Percentiles rank a stretch among this genome's conserved stretches.
Evolutionary conservation across 2,113 vertebrate genomes (phyloP).

Genomic region (Myiopsitta monachus): DNA sequence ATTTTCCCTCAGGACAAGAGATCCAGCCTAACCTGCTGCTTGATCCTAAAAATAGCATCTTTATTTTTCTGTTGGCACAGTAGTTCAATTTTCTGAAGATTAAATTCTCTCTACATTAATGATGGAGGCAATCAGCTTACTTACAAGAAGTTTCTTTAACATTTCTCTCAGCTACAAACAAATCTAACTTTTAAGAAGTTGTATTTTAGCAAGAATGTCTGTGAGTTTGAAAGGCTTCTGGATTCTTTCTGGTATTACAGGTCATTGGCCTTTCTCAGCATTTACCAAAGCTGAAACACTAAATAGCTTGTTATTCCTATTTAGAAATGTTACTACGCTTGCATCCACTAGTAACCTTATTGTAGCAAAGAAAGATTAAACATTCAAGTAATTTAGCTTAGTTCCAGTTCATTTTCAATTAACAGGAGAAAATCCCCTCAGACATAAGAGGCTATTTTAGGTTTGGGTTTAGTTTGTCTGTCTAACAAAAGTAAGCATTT

Average conservation of each 20-base stretch:
- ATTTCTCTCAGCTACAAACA: background rate
- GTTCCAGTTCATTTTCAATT: constrained; percentile 74
- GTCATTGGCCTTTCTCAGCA: constrained; percentile 38
- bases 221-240: background rate
- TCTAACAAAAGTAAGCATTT: constrained; percentile 53
- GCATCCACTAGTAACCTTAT: constrained; percentile 50
- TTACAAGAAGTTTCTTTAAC: background rate
- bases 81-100: constrained; percentile 16
- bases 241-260: constrained; percentile 27
- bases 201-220: background rate
- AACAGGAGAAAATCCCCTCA: constrained; percentile 70
- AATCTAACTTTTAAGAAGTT: background rate
- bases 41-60: constrained; percentile 26
- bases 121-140: background rate
- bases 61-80: background rate
- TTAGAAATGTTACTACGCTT: constrained; percentile 30
- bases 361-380: constrained; percentile 69
- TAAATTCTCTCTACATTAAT: background rate
- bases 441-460: constrained; percentile 48
- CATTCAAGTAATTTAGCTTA: constrained; percentile 70
- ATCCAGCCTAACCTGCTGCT: constrained; percentile 12
- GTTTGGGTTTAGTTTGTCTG: constrained; percentile 63
- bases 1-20: background rate
- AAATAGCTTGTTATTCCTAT: constrained; percentile 60
- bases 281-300: constrained; percentile 34